Percentiles rank a stretch among this genome's conserved stretches.
Conservation (phyloP, 2,113 vertebrate genomes). For the Pachypanchax playfairii region DNA sequence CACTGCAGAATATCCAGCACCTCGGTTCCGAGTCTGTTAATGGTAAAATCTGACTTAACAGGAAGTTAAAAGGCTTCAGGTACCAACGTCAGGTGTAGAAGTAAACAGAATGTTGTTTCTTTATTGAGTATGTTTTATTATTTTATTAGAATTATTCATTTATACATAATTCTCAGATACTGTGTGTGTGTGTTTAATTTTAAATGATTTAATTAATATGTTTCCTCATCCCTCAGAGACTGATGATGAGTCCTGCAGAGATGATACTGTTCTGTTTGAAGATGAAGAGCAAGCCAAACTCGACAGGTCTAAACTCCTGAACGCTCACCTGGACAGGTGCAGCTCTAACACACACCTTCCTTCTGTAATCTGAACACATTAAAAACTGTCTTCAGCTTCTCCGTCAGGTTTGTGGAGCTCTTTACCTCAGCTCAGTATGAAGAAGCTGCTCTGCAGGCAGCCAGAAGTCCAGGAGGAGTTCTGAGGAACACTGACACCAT, state of each 20-base stretch:
- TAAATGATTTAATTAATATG: no score
- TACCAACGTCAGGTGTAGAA: no score
- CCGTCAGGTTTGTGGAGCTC: conserved; percentile 78
- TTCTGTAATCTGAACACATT: neutral
- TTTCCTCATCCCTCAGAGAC: conserved; percentile 24
- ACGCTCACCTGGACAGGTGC: conserved; percentile 78
- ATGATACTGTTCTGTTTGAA: conserved; percentile 49
- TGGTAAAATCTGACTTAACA: neutral
- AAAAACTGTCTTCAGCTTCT: neutral
- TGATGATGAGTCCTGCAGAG: conserved; percentile 30
- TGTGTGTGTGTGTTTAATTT: no score
- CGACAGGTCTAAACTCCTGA: conserved; percentile 61
- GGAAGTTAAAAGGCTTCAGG: no score
- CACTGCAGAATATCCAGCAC: conserved; percentile 31
- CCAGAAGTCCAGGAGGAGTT: conserved; percentile 76
- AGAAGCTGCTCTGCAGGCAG: conserved; percentile 76
- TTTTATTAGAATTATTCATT: no score
- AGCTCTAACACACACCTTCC: neutral
- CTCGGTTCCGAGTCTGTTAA: neutral
- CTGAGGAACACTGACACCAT: conserved; percentile 77
- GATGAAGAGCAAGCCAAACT: conserved; percentile 66
- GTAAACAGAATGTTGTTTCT: no score
- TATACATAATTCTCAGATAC: no score
- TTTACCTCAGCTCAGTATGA: conserved; percentile 76
- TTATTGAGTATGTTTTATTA: no score